Percentiles rank a stretch among this genome's conserved stretches.
Evolutionary conservation across 2,888 invertebrate species (phyloP).

Genomic region (Platycheirus albimanus): DNA sequence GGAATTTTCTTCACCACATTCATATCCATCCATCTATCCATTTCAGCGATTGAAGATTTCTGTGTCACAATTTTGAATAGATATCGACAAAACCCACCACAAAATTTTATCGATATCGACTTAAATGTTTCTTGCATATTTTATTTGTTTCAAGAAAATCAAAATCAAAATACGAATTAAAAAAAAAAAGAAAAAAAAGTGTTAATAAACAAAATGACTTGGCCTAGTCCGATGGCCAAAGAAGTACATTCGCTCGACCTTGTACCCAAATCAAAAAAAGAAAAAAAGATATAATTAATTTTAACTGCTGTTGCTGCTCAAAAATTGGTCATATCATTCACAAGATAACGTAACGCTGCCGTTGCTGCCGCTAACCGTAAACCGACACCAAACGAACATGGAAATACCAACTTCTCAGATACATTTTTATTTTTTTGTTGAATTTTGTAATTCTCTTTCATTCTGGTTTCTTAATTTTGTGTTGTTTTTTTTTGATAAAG

Average conservation of each 20-base stretch:
- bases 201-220: constrained; percentile 46
- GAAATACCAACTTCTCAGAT: constrained; percentile 44
- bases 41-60: constrained; percentile 28
- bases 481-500: neutral
- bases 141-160: constrained; percentile 31
- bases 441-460: constrained; percentile 21
- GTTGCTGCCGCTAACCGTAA: constrained; percentile 43
- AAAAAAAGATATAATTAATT: constrained; percentile 23
- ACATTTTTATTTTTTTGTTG: neutral
- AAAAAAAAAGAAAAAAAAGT: constrained; percentile 52
- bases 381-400: constrained; percentile 60
- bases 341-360: constrained; percentile 60
- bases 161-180: constrained; percentile 21
- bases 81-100: neutral
- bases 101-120: constrained; percentile 23
- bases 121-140: constrained; percentile 11
- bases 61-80: constrained; percentile 14
- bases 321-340: constrained; percentile 69
- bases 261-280: constrained; percentile 62
- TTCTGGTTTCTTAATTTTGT: constrained; percentile 3
- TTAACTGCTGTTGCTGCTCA: constrained; percentile 13
- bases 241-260: constrained; percentile 73
- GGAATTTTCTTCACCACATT: constrained; percentile 11
- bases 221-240: constrained; percentile 51
- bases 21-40: neutral